Evolutionary conservation across 2,888 invertebrate species (phyloP).

Genomic region (Phortica magna): DNA sequence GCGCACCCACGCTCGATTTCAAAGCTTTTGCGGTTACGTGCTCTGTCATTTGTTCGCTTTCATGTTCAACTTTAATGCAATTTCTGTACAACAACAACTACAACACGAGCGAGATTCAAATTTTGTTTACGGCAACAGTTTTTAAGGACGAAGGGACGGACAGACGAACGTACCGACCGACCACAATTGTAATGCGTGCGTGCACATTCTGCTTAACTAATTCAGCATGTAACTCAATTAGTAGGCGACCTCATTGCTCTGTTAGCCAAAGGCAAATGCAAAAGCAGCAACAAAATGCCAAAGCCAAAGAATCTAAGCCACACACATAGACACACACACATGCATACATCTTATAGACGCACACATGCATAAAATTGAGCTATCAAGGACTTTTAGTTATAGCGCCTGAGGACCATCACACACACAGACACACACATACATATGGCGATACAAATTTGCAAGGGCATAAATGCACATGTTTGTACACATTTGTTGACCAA

Average conservation of each 20-base stretch:
- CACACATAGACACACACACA: slow-evolving; percentile 25
- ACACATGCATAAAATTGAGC: slow-evolving; percentile 30
- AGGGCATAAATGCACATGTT: background rate
- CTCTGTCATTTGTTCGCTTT: too few relatives aligned
- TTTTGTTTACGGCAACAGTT: slow-evolving; percentile 12
- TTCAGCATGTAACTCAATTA: slow-evolving; percentile 65
- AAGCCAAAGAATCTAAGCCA: background rate
- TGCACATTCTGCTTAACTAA: slow-evolving; percentile 35
- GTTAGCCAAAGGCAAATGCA: background rate
- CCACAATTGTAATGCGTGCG: background rate
- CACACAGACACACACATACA: background rate
- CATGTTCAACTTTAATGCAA: background rate
- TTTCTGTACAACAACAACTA: background rate
- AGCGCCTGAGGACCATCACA: slow-evolving; percentile 10
- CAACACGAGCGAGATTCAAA: background rate
- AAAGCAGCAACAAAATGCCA: background rate
- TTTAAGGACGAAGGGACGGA: background rate
- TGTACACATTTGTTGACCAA: background rate
- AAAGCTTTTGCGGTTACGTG: too few relatives aligned
- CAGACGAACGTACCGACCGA: background rate
- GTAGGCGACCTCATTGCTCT: slow-evolving; percentile 30
- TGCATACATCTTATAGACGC: slow-evolving; percentile 6
- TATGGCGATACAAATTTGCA: background rate
- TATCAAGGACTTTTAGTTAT: slow-evolving; percentile 56
- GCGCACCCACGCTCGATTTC: too few relatives aligned